Conservation (phyloP, 2,888 invertebrate species). For the Altica lythri region DNA sequence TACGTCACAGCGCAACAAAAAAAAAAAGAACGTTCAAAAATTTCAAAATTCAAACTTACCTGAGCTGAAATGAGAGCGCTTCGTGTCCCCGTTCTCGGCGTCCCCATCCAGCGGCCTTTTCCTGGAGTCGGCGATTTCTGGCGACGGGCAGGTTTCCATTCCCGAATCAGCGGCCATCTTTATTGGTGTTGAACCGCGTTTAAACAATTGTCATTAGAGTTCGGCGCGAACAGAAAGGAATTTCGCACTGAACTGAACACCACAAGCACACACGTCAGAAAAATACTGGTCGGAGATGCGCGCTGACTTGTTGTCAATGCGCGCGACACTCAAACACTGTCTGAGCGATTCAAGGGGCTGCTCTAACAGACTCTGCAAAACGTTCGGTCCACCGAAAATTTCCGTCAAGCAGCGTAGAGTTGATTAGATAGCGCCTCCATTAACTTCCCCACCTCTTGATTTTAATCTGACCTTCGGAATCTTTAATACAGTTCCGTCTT, state of each 20-base stretch:
- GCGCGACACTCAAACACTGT: slow-evolving; percentile 28
- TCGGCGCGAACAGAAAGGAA: slow-evolving; percentile 36
- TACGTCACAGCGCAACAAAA: slow-evolving; percentile 22
- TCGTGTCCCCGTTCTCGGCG: slow-evolving; percentile 85
- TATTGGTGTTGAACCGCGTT: slow-evolving; percentile 41
- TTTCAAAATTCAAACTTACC: slow-evolving; percentile 71
- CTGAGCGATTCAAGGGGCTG: no score
- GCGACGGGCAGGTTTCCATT: slow-evolving; percentile 93
- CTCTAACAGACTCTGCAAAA: no score
- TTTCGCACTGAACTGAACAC: slow-evolving; percentile 26
- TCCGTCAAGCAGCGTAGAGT: slow-evolving; percentile 35
- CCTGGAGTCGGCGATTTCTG: slow-evolving; percentile 88
- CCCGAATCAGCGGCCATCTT: slow-evolving; percentile 92
- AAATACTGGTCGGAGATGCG: slow-evolving; percentile 1
- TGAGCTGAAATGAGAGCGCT: slow-evolving; percentile 89
- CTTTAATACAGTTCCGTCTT: slow-evolving; percentile 15
- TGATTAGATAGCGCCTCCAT: slow-evolving; percentile 42
- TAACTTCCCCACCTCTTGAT: slow-evolving; percentile 21
- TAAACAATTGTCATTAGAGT: slow-evolving; percentile 46
- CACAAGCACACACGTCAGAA: slow-evolving; percentile 7
- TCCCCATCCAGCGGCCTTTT: slow-evolving; percentile 88
- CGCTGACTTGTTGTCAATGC: slow-evolving; percentile 2
- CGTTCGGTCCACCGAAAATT: slow-evolving; percentile 23
- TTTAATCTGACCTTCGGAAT: slow-evolving; percentile 20
- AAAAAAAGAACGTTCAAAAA: slow-evolving; percentile 20